phyloP scores from a whole-genome alignment of 2,797 vertebrate genomes.

The Falco columbarius region DNA sequence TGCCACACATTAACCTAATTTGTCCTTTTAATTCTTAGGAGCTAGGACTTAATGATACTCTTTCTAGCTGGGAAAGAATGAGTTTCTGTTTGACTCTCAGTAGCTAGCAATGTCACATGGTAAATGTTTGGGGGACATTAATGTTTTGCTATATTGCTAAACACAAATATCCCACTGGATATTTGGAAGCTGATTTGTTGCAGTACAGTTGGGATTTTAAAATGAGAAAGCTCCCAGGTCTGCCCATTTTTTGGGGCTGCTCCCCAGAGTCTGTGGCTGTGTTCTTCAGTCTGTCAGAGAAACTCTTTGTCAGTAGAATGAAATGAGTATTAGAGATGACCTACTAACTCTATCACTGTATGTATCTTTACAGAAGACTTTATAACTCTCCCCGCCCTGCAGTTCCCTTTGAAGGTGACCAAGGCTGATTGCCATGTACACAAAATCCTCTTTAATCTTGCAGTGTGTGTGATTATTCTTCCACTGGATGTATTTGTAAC shows the following conservation, averaged over 20 bases:
- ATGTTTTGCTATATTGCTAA: not conserved
- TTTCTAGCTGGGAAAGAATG: not conserved
- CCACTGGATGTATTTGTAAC: not conserved
- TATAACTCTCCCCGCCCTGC: not conserved
- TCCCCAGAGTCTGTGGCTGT: accelerated
- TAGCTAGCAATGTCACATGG: not conserved
- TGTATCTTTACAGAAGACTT: not conserved
- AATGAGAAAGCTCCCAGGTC: not conserved
- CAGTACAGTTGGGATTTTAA: not conserved
- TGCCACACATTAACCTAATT: not conserved
- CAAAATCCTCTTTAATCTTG: not conserved
- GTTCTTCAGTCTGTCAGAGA: not conserved
- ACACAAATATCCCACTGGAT: not conserved
- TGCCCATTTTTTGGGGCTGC: not conserved
- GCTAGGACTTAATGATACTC: not conserved
- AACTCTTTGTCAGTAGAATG: not conserved
- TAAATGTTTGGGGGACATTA: not conserved
- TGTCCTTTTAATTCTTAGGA: not conserved
- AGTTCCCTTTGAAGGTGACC: not conserved
- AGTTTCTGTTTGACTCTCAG: not conserved
- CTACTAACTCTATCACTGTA: not conserved
- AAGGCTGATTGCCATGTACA: not conserved
- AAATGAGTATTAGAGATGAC: not conserved
- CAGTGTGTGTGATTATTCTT: not conserved
- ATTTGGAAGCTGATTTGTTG: not conserved